Evolutionary conservation across 2,888 invertebrate species (phyloP).

Genomic region (Tryphoninae sp.): DNA sequence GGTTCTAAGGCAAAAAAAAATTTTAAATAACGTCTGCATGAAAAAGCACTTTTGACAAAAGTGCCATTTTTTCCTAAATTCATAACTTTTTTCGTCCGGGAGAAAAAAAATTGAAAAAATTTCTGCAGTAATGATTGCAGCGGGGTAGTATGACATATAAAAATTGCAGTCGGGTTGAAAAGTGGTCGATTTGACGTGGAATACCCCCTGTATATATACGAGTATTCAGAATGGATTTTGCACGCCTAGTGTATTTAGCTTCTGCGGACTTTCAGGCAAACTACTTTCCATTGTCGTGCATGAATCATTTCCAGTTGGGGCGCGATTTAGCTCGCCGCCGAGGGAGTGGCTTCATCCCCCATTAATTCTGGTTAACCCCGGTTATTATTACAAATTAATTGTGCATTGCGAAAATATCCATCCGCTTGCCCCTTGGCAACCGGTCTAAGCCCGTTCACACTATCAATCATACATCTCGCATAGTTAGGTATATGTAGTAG

Average conservation of each 20-base stretch:
- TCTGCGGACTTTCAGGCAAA: slow-evolving; percentile 34
- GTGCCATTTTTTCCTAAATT: too few relatives aligned
- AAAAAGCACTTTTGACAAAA: too few relatives aligned
- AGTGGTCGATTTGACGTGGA: too few relatives aligned
- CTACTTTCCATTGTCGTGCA: slow-evolving; percentile 37
- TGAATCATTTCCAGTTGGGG: slow-evolving; percentile 66
- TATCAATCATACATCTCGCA: slow-evolving; percentile 71
- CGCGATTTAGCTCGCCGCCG: background rate
- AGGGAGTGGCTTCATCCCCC: slow-evolving; percentile 54
- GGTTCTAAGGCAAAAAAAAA: too few relatives aligned
- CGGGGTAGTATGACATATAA: too few relatives aligned
- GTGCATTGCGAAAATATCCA: slow-evolving; percentile 53
- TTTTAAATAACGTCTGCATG: too few relatives aligned
- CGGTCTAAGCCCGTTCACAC: slow-evolving; percentile 41
- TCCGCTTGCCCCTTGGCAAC: background rate
- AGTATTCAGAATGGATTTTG: background rate
- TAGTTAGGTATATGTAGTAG: slow-evolving; percentile 43
- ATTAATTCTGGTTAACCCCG: slow-evolving; percentile 71
- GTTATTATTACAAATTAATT: slow-evolving; percentile 75
- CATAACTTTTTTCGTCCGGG: too few relatives aligned
- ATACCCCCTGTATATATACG: background rate
- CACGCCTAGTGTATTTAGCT: slow-evolving; percentile 21
- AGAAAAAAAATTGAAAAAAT: too few relatives aligned
- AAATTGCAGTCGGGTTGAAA: too few relatives aligned
- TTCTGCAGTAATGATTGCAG: too few relatives aligned